These are phyloP conservation scores for Oscheius sp. DNA, from an alignment of 1,140 invertebrate genomes.

Conservation along the genomic window DNA sequence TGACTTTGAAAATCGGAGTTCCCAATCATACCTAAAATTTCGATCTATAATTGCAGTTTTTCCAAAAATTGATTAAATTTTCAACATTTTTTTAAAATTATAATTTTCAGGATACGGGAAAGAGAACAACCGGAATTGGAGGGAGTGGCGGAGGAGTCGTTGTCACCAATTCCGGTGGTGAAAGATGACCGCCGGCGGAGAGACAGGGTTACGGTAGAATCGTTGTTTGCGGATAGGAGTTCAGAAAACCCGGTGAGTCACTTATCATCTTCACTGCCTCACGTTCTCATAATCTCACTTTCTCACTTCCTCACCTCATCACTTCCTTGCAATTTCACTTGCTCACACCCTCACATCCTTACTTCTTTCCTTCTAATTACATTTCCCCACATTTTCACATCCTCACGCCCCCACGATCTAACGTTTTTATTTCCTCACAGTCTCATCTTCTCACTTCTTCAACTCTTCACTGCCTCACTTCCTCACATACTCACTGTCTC, in stretches of 20 bases:
- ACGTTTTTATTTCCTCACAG: not conserved
- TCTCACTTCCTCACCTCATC: not conserved
- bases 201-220: conserved; percentile 19
- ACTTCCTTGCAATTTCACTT: not conserved
- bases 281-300: too few species aligned
- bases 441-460: too few species aligned
- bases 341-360: not conserved
- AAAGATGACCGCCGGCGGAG: conserved; percentile 2
- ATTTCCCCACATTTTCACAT: too few species aligned
- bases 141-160: not conserved
- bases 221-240: conserved; percentile 14
- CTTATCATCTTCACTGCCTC: too few species aligned
- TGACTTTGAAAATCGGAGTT: too few species aligned
- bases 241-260: not conserved
- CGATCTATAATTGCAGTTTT: too few species aligned
- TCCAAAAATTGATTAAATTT: conserved; percentile 5
- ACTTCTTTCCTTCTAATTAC: too few species aligned
- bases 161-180: not conserved
- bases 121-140: conserved; percentile 15
- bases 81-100: not conserved
- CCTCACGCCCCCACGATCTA: too few species aligned
- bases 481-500: not conserved
- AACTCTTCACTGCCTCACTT: too few species aligned
- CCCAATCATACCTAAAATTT: too few species aligned
- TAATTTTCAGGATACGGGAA: not conserved